Percentiles rank a stretch among this genome's conserved stretches.
These are phyloP conservation scores for Lemur catta DNA, from an alignment of 2,797 vertebrate species.

Conservation along the genomic window DNA sequence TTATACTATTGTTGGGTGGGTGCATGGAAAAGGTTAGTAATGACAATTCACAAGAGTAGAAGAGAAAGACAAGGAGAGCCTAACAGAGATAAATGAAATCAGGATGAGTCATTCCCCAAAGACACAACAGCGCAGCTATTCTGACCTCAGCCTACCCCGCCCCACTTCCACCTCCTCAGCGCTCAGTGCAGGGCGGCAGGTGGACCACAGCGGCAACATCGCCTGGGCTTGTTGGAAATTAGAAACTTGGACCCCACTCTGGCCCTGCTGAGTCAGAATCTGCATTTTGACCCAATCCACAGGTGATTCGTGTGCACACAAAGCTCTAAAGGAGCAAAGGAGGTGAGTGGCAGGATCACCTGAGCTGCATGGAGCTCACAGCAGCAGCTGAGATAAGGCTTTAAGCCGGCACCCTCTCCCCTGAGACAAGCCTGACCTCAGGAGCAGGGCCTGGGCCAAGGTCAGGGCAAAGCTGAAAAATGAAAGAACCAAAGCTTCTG, in stretches of 20 bases:
- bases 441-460: background rate
- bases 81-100: background rate
- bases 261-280: background rate
- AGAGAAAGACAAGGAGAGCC: background rate
- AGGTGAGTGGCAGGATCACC: background rate
- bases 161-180: background rate
- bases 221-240: background rate
- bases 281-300: background rate
- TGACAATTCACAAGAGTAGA: background rate
- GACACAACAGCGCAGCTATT: background rate
- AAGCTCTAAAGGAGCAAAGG: too few species aligned
- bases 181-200: background rate
- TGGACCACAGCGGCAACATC: fast-evolving
- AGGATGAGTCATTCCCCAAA: background rate
- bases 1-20: background rate
- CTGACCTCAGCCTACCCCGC: too few species aligned
- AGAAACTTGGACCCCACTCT: background rate
- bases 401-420: background rate
- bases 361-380: background rate
- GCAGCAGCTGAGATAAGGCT: background rate
- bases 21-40: background rate
- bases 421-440: background rate
- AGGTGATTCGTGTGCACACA: background rate
- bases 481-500: background rate
- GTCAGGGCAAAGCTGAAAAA: background rate